A percentile compares a stretch with the other conserved stretches of the same genome.
Evolutionary conservation across 2,113 vertebrate genomes (phyloP).

Genomic region (Scytalopus superciliaris): DNA sequence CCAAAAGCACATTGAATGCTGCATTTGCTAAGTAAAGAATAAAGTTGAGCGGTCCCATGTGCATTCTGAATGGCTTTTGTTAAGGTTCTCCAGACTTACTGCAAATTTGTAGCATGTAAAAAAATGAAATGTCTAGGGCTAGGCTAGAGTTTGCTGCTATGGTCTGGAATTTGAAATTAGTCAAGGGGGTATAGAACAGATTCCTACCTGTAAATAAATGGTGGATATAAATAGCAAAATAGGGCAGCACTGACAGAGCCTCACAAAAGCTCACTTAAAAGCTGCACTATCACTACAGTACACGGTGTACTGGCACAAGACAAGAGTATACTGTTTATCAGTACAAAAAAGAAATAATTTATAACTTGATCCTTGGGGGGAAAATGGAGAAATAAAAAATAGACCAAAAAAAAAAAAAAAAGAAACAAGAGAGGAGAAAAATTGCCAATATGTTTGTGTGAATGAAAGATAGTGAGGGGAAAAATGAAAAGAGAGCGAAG

Average conservation of each 20-base stretch:
- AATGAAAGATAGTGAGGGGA: slow-evolving; percentile 77
- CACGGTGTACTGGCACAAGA: slow-evolving; percentile 41
- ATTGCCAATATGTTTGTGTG: slow-evolving; percentile 75
- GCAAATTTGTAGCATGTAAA: neutral
- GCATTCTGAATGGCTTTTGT: slow-evolving; percentile 63
- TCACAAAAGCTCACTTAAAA: slow-evolving; percentile 48
- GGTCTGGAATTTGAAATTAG: slow-evolving; percentile 19
- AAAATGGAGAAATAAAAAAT: slow-evolving; percentile 38
- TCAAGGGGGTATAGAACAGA: neutral
- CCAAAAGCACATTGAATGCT: slow-evolving; percentile 45
- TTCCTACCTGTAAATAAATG: slow-evolving; percentile 54
- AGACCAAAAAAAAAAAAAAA: slow-evolving; percentile 35
- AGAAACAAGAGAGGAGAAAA: slow-evolving; percentile 50
- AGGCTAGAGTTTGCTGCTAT: neutral
- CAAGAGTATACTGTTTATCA: slow-evolving; percentile 63
- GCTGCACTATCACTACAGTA: slow-evolving; percentile 32
- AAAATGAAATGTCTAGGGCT: neutral
- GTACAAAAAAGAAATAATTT: slow-evolving; percentile 71
- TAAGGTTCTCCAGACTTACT: neutral
- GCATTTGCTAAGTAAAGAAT: slow-evolving; percentile 33
- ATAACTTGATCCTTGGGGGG: slow-evolving; percentile 61
- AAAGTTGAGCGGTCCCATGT: slow-evolving; percentile 33
- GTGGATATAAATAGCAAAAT: slow-evolving; percentile 33
- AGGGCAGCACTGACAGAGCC: neutral
- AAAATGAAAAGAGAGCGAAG: slow-evolving; percentile 75